Evolutionary conservation across 1,140 invertebrate genomes (phyloP).

Genomic region (Cyclargus thomasi): DNA sequence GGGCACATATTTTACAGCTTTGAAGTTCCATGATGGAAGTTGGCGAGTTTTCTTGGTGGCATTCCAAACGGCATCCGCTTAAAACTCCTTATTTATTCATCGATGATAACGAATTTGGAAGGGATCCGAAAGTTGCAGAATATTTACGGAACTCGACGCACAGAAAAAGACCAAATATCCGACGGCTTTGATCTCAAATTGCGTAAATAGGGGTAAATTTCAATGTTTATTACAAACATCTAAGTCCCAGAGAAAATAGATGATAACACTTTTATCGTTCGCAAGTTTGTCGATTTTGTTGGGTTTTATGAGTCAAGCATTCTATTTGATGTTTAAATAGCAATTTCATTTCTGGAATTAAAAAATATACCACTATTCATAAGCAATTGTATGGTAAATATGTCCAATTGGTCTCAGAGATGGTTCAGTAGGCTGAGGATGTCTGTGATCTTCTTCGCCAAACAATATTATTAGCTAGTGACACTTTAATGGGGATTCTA

Average conservation of each 20-base stretch:
- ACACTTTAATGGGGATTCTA: too few species aligned
- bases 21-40: neutral
- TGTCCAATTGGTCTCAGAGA: too few species aligned
- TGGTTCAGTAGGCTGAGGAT: too few species aligned
- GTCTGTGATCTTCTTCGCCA: too few species aligned
- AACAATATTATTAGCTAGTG: too few species aligned
- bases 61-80: neutral
- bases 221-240: slow-evolving; percentile 3
- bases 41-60: slow-evolving; percentile 9
- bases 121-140: neutral
- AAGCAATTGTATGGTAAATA: too few species aligned
- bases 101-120: slow-evolving; percentile 5
- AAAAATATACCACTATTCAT: too few species aligned
- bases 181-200: neutral
- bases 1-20: slow-evolving; percentile 4
- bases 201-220: neutral
- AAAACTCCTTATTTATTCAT: slow-evolving; percentile 7
- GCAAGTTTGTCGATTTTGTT: neutral
- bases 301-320: neutral
- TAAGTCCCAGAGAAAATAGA: neutral
- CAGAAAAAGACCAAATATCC: neutral
- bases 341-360: too few species aligned
- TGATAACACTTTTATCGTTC: neutral
- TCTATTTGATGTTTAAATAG: neutral
- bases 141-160: neutral